Evolutionary conservation across 1,140 invertebrate species (phyloP).

Genomic region (Belonocnema kinseyi): DNA sequence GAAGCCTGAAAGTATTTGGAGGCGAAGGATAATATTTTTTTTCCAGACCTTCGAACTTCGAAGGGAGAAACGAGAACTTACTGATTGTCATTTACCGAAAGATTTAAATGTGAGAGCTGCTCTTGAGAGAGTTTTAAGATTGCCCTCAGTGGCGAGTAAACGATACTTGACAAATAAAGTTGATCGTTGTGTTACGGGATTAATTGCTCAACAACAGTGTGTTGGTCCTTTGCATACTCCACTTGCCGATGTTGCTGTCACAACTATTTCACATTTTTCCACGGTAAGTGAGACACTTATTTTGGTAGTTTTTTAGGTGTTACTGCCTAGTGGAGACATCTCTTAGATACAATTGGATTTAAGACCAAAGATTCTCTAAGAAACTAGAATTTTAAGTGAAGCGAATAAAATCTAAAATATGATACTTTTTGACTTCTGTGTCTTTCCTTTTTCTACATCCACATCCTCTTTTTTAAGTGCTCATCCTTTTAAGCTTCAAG

Average conservation of each 20-base stretch:
- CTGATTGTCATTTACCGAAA: conserved; percentile 76
- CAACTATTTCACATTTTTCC: conserved; percentile 87
- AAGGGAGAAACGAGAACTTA: conserved; percentile 60
- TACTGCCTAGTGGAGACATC: too few relatives aligned
- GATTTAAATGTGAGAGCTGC: conserved; percentile 80
- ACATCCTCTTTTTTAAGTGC: too few relatives aligned
- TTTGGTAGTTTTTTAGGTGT: background rate
- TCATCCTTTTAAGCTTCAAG: too few relatives aligned
- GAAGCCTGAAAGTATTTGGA: background rate
- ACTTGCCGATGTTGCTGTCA: conserved; percentile 95
- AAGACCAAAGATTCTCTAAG: too few relatives aligned
- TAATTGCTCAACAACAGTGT: conserved; percentile 98
- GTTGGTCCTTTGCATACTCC: conserved; percentile 97
- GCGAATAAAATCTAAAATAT: too few relatives aligned
- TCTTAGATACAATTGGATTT: too few relatives aligned
- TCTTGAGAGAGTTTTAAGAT: conserved; percentile 87
- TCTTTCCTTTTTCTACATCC: too few relatives aligned
- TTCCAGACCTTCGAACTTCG: conserved; percentile 77
- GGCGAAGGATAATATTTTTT: conserved; percentile 11
- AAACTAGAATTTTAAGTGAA: too few relatives aligned
- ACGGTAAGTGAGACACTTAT: conserved; percentile 68
- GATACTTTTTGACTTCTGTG: too few relatives aligned
- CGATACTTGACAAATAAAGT: conserved; percentile 96
- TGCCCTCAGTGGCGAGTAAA: conserved; percentile 96
- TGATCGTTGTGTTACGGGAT: conserved; percentile 96